Evolutionary conservation across 2,888 invertebrate genomes (phyloP).

Genomic region (Drosophila barbarae): DNA sequence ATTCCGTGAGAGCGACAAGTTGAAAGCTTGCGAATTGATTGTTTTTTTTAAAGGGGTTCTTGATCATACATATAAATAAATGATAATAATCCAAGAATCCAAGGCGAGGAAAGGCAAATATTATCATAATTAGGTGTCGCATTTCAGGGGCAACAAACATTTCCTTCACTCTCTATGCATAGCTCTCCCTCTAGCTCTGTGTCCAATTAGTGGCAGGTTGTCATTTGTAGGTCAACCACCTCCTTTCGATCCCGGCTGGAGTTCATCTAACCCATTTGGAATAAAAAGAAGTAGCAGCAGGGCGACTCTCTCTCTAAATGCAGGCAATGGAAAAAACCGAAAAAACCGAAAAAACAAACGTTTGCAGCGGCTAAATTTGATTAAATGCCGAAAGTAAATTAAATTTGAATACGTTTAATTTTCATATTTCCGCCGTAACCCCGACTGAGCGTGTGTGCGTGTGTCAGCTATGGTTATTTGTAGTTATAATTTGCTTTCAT

Average conservation of each 20-base stretch:
- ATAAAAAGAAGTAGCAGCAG: not conserved
- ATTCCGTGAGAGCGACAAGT: not conserved
- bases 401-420: conserved; percentile 73
- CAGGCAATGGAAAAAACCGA: conserved; percentile 54
- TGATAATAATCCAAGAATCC: not conserved
- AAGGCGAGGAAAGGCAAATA: not conserved
- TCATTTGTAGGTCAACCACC: conserved; percentile 16
- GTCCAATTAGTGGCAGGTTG: conserved; percentile 12
- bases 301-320: conserved; percentile 42
- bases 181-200: not conserved
- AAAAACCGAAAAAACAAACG: conserved; percentile 41
- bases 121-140: conserved; percentile 8
- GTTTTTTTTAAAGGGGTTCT: not conserved
- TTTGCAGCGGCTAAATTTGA: conserved; percentile 63
- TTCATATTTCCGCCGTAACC: conserved; percentile 63
- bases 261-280: conserved; percentile 10
- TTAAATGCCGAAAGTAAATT: conserved; percentile 68
- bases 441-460: conserved; percentile 10
- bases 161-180: not conserved
- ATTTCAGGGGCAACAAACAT: not conserved
- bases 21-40: not conserved
- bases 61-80: not conserved
- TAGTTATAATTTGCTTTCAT: conserved; percentile 57
- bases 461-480: conserved; percentile 44
- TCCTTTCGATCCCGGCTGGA: conserved; percentile 6